Evolutionary conservation across 2,888 invertebrate species (phyloP).

Genomic region (Chymomyza amoena): DNA sequence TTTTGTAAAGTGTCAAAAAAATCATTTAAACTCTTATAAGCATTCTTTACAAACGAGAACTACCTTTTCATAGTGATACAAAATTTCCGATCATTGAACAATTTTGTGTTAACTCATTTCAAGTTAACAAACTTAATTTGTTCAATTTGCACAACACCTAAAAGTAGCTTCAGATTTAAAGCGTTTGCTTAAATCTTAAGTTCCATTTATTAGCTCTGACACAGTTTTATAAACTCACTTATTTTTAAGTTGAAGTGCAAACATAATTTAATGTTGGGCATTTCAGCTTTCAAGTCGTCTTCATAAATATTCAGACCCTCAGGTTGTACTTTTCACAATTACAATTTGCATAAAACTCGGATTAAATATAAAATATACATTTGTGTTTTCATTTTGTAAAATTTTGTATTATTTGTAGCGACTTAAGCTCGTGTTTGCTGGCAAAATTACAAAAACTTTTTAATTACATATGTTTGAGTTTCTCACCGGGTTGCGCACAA

Average conservation of each 20-base stretch:
- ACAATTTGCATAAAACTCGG: conserved; percentile 61
- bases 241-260: not conserved
- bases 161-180: no score
- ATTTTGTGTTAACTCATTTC: no score
- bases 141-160: no score
- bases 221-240: not conserved
- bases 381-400: not conserved
- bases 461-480: conserved; percentile 46
- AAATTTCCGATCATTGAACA: no score
- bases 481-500: not conserved
- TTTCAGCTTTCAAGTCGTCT: not conserved
- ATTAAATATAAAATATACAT: conserved; percentile 32
- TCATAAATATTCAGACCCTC: not conserved
- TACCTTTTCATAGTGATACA: no score
- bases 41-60: no score
- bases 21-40: no score
- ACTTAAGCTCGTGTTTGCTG: conserved; percentile 4
- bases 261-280: not conserved
- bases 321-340: conserved; percentile 41
- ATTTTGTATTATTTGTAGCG: conserved; percentile 1
- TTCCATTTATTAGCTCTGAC: not conserved
- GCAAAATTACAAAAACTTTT: conserved; percentile 59
- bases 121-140: no score
- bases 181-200: no score
- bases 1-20: no score